A percentile compares a stretch with the other conserved stretches of the same genome.
Conservation (phyloP, 2,113 vertebrate genomes). For the Plotosus lineatus region DNA sequence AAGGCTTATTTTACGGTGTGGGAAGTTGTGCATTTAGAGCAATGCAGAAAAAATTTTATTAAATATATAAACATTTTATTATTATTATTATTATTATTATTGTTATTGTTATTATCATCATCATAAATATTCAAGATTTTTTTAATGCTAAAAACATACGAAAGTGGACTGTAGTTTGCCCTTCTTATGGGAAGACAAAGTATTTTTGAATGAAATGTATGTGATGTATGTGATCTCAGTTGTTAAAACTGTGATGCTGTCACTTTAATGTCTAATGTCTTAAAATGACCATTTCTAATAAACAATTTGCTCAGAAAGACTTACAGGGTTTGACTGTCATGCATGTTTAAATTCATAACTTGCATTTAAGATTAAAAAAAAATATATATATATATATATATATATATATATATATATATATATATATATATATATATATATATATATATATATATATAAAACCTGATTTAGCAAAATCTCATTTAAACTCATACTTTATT, state of each 20-base stretch:
- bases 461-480: too few relatives aligned
- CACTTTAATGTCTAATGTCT: slow-evolving; percentile 57
- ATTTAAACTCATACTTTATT: too few relatives aligned
- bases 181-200: slow-evolving; percentile 20
- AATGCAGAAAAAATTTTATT: too few relatives aligned
- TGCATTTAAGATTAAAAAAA: not conserved
- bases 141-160: slow-evolving; percentile 1
- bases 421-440: too few relatives aligned
- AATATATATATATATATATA: too few relatives aligned
- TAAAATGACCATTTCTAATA: slow-evolving; percentile 63
- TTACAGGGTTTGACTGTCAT: not conserved
- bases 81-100: not conserved
- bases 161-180: slow-evolving; percentile 8
- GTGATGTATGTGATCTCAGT: slow-evolving; percentile 13
- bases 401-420: too few relatives aligned
- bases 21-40: slow-evolving; percentile 2
- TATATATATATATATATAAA: too few relatives aligned
- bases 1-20: not conserved
- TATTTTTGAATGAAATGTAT: slow-evolving; percentile 18
- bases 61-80: too few relatives aligned
- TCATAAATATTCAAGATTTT: not conserved
- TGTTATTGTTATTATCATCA: not conserved
- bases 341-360: not conserved
- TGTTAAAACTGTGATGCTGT: slow-evolving; percentile 39
- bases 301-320: slow-evolving; percentile 55